phyloP scores from a whole-genome alignment of 2,113 vertebrate species.

The Scolopax mira region DNA sequence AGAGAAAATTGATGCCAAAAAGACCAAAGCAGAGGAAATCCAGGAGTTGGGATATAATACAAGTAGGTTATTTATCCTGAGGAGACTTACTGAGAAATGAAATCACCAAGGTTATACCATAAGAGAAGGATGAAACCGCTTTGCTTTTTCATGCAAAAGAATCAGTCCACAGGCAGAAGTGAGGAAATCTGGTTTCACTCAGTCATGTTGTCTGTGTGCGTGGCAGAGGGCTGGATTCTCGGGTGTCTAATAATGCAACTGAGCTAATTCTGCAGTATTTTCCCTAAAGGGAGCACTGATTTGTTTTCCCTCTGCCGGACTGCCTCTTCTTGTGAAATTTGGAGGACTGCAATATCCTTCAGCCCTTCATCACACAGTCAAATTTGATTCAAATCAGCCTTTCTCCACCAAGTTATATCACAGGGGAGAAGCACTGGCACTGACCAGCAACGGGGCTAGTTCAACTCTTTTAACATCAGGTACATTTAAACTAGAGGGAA shows the following conservation, averaged over 20 bases:
- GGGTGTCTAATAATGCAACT: background rate
- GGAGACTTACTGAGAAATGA: background rate
- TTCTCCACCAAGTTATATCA: background rate
- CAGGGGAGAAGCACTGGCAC: background rate
- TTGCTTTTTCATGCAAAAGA: background rate
- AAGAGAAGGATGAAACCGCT: background rate
- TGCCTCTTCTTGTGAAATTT: background rate
- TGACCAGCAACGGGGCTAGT: background rate
- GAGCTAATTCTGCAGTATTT: background rate
- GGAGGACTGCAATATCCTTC: background rate
- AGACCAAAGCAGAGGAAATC: background rate
- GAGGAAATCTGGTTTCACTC: background rate
- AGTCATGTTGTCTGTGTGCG: background rate
- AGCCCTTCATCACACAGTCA: slow-evolving; percentile 1
- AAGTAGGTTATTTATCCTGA: background rate
- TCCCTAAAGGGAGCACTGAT: background rate
- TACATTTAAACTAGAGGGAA: background rate
- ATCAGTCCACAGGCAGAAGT: background rate
- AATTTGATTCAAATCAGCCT: background rate
- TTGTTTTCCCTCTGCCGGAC: background rate
- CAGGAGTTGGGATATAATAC: background rate
- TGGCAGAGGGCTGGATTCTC: background rate
- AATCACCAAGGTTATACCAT: accelerated
- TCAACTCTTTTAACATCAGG: background rate
- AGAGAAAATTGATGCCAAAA: background rate